These are phyloP conservation scores for Dynastes hyllus DNA, from an alignment of 2,888 invertebrate genomes.

Conservation along the genomic window DNA sequence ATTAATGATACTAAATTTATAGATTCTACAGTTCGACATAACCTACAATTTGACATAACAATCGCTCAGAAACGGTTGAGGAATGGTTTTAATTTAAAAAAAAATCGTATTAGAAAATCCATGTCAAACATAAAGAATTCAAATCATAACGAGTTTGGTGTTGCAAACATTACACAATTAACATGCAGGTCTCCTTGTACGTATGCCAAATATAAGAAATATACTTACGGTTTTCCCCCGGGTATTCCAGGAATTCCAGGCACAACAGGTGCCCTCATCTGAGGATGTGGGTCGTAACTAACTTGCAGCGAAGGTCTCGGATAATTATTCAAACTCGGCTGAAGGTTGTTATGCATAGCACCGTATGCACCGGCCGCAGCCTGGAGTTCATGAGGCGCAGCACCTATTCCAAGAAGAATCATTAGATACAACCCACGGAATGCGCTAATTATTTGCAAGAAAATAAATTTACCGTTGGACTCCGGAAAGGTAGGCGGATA, in stretches of 20 bases:
- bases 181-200: too few species aligned
- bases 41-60: too few species aligned
- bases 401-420: slow-evolving; percentile 64
- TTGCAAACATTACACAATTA: too few species aligned
- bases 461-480: slow-evolving; percentile 70
- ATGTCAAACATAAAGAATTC: too few species aligned
- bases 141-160: too few species aligned
- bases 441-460: background rate
- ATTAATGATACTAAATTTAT: too few species aligned
- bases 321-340: slow-evolving; percentile 79
- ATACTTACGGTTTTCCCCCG: slow-evolving; percentile 90
- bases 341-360: slow-evolving; percentile 77
- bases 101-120: too few species aligned
- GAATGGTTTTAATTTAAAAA: too few species aligned
- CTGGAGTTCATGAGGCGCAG: slow-evolving; percentile 77
- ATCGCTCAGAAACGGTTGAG: too few species aligned
- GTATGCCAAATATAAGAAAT: background rate
- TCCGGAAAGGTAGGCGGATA: slow-evolving; percentile 78
- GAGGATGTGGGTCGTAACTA: slow-evolving; percentile 79
- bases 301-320: slow-evolving; percentile 79
- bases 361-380: slow-evolving; percentile 75
- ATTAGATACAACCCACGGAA: background rate
- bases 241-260: slow-evolving; percentile 81
- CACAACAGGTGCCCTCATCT: slow-evolving; percentile 79
- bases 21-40: too few species aligned